phyloP scores from a whole-genome alignment of 2,888 invertebrate species.

The Spodoptera littoralis region DNA sequence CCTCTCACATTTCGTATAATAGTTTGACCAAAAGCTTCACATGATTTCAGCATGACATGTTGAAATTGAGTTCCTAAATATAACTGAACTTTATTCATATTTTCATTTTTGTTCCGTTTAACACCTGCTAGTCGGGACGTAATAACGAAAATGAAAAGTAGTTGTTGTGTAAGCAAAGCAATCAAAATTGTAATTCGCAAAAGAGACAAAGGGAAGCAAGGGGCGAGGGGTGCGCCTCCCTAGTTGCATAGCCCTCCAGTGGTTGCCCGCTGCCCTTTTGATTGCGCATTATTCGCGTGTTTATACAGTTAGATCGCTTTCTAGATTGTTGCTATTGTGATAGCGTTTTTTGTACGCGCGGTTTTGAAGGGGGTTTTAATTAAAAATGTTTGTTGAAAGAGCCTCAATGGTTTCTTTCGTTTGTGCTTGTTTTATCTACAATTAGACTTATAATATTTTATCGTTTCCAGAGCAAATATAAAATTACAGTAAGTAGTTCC shows the following conservation, averaged over 20 bases:
- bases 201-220: slow-evolving; percentile 55
- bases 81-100: slow-evolving; percentile 27
- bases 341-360: slow-evolving; percentile 80
- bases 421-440: slow-evolving; percentile 48
- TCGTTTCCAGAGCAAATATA: slow-evolving; percentile 5
- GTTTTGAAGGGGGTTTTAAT: slow-evolving; percentile 85
- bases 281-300: slow-evolving; percentile 88
- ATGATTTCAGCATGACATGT: slow-evolving; percentile 64
- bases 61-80: slow-evolving; percentile 35
- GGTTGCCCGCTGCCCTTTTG: slow-evolving; percentile 85
- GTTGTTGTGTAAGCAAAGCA: slow-evolving; percentile 70
- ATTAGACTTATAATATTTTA: slow-evolving; percentile 14
- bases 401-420: slow-evolving; percentile 70
- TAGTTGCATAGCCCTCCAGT: slow-evolving; percentile 75
- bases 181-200: slow-evolving; percentile 81
- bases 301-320: slow-evolving; percentile 88
- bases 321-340: slow-evolving; percentile 88
- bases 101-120: slow-evolving; percentile 28
- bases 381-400: slow-evolving; percentile 82
- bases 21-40: slow-evolving; percentile 79
- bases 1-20: slow-evolving; percentile 64
- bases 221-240: slow-evolving; percentile 58
- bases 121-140: slow-evolving; percentile 27
- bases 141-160: slow-evolving; percentile 48
- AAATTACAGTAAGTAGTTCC: slow-evolving; percentile 22